A percentile compares a stretch with the other conserved stretches of the same genome.
Evolutionary conservation across 2,888 invertebrate genomes (phyloP).

Genomic region (Tholera decimalis): DNA sequence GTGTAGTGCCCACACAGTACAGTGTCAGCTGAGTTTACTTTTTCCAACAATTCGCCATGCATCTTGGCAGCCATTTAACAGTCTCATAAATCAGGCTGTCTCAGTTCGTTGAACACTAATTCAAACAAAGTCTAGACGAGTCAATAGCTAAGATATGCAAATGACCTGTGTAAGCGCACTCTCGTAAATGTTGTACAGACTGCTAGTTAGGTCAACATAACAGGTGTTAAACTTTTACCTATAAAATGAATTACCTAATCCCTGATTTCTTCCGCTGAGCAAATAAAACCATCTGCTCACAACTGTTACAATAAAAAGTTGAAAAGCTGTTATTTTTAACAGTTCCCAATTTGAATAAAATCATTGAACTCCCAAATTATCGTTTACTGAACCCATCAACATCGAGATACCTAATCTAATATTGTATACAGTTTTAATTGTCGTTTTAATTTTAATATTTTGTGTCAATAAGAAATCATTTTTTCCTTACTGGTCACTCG

Average conservation of each 20-base stretch:
- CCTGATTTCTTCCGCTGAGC: not conserved
- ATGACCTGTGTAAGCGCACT: slow-evolving; percentile 73
- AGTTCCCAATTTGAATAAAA: not conserved
- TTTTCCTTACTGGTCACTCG: not conserved
- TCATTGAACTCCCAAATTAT: not conserved
- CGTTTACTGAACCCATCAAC: slow-evolving; percentile 5
- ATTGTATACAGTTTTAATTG: slow-evolving; percentile 1
- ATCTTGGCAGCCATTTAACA: slow-evolving; percentile 63
- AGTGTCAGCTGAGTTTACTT: slow-evolving; percentile 30
- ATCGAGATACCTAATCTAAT: slow-evolving; percentile 1
- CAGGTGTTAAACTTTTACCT: slow-evolving; percentile 33
- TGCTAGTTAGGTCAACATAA: slow-evolving; percentile 61
- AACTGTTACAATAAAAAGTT: slow-evolving; percentile 10
- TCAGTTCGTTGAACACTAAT: slow-evolving; percentile 79
- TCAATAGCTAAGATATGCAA: slow-evolving; percentile 83
- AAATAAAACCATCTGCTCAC: slow-evolving; percentile 15
- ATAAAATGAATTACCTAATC: not conserved
- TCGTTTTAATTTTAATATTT: slow-evolving; percentile 3
- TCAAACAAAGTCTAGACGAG: slow-evolving; percentile 82
- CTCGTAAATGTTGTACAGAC: slow-evolving; percentile 68
- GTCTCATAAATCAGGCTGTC: slow-evolving; percentile 73
- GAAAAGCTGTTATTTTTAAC: not conserved
- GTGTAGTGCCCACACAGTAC: slow-evolving; percentile 13
- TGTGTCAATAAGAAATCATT: not conserved
- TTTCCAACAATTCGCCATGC: slow-evolving; percentile 51